Evolutionary conservation across 2,113 vertebrate species (phyloP).

Genomic region (Clarias macrocephalus): DNA sequence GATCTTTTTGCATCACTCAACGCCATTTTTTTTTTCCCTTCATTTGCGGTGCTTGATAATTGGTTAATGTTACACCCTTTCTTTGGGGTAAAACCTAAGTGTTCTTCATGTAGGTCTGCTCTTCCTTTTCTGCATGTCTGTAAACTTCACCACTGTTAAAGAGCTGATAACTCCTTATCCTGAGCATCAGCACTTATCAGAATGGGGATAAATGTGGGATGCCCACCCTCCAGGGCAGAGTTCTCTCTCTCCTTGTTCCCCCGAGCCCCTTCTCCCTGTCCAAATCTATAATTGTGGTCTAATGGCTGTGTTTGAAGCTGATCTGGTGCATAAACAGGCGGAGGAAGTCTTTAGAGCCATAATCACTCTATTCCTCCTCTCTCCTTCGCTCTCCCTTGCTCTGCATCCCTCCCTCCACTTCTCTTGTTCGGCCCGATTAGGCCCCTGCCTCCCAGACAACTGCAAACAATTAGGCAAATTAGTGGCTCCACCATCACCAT

Average conservation of each 20-base stretch:
- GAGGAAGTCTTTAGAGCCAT: slow-evolving; percentile 96
- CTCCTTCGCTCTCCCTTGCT: slow-evolving; percentile 35
- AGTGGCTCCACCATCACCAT: slow-evolving; percentile 99
- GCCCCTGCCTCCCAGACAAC: slow-evolving; percentile 91
- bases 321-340: slow-evolving; percentile 92
- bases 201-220: slow-evolving; percentile 39
- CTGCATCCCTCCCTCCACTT: slow-evolving; percentile 54
- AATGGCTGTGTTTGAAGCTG: slow-evolving; percentile 95
- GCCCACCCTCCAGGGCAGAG: slow-evolving; percentile 51
- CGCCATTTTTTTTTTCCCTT: slow-evolving; percentile 3
- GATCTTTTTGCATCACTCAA: not conserved
- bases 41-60: not conserved
- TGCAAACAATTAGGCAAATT: slow-evolving; percentile 99
- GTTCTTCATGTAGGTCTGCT: not conserved
- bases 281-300: slow-evolving; percentile 95
- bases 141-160: not conserved
- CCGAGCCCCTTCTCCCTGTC: slow-evolving; percentile 71
- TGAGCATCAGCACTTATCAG: slow-evolving; percentile 43
- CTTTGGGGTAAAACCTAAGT: not conserved
- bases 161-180: slow-evolving; percentile 49
- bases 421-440: slow-evolving; percentile 80
- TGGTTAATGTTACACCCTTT: not conserved
- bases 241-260: slow-evolving; percentile 44
- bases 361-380: slow-evolving; percentile 84
- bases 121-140: not conserved